Conservation (phyloP, 2,888 invertebrate species). For the Drosophila niveifrons region DNA sequence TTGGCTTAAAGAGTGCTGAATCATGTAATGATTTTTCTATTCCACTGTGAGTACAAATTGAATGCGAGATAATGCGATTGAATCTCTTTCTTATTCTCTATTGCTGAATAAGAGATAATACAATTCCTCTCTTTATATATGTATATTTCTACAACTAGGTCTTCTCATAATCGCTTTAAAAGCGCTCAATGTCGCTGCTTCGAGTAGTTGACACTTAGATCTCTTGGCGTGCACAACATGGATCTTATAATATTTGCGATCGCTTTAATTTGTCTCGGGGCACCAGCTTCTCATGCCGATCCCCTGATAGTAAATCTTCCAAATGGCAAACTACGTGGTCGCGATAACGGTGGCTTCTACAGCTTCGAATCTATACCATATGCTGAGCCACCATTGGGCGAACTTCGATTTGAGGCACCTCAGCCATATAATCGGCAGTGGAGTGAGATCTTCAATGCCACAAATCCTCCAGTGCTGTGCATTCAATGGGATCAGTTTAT, state of each 20-base stretch:
- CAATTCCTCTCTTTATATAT: not conserved
- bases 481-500: slow-evolving; percentile 88
- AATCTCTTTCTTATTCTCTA: too few species aligned
- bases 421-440: slow-evolving; percentile 66
- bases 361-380: slow-evolving; percentile 90
- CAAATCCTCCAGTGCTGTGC: slow-evolving; percentile 87
- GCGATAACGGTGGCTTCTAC: slow-evolving; percentile 84
- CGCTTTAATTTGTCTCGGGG: slow-evolving; percentile 10
- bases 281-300: slow-evolving; percentile 4
- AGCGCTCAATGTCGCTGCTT: not conserved
- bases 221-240: slow-evolving; percentile 15
- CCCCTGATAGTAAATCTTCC: slow-evolving; percentile 62
- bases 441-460: slow-evolving; percentile 86
- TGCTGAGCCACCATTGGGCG: slow-evolving; percentile 88
- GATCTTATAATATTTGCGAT: not conserved
- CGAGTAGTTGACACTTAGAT: slow-evolving; percentile 22
- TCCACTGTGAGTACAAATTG: too few species aligned
- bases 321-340: slow-evolving; percentile 77
- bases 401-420: slow-evolving; percentile 87
- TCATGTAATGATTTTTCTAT: too few species aligned
- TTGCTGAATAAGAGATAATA: not conserved
- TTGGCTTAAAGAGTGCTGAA: too few species aligned
- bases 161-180: not conserved
- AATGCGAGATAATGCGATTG: too few species aligned
- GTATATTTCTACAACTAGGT: not conserved